Conservation (phyloP, 2,113 vertebrate species). For the Campylorhamphus procurvoides region DNA sequence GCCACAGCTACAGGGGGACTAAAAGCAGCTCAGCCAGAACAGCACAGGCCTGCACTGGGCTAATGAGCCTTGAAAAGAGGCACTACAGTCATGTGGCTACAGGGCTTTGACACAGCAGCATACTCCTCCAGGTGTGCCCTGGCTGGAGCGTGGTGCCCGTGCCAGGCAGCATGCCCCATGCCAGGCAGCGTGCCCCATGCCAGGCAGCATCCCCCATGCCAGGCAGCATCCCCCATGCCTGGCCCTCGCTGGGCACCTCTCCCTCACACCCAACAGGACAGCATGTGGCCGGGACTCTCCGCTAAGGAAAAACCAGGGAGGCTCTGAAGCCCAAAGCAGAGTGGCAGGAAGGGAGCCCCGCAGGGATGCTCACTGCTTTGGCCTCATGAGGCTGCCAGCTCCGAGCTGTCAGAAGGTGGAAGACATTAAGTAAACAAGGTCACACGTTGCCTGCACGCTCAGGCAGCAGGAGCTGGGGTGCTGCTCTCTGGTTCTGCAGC, state of each 20-base stretch:
- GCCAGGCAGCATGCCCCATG: neutral
- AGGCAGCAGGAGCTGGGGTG: neutral
- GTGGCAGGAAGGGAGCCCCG: neutral
- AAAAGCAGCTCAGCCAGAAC: neutral
- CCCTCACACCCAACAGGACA: accelerated
- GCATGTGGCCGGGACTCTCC: neutral
- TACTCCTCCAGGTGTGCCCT: neutral
- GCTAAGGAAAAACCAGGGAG: neutral
- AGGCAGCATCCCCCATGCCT: neutral
- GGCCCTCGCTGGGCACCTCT: accelerated
- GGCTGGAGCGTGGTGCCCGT: neutral
- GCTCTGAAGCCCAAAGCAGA: neutral
- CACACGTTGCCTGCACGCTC: accelerated
- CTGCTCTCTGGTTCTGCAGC: neutral
- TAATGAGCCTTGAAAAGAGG: neutral
- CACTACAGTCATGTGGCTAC: neutral
- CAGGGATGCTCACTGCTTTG: accelerated
- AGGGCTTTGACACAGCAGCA: neutral
- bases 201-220: neutral
- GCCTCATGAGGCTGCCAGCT: neutral
- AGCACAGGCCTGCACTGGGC: neutral
- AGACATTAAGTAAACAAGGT: neutral
- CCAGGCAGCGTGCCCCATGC: neutral
- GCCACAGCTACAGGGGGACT: neutral
- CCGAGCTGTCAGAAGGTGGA: neutral